A percentile compares a stretch with the other conserved stretches of the same genome.
Conservation (phyloP, 2,797 vertebrate species). For the Naso thynnoides region DNA sequence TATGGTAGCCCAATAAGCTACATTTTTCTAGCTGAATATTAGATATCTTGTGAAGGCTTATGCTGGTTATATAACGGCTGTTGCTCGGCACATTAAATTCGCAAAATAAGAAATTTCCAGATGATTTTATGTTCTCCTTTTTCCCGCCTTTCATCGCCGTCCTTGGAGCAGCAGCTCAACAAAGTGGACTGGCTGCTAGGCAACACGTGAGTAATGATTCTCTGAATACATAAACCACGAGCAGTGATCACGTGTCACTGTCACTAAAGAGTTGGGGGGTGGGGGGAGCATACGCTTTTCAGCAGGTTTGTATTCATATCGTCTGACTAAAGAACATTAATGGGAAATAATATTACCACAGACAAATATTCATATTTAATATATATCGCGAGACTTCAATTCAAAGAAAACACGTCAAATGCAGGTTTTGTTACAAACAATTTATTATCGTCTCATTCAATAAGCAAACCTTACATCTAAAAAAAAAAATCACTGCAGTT, state of each 20-base stretch:
- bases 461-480: constrained; percentile 88
- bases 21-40: neutral
- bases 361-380: too few species aligned
- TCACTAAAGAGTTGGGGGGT: too few species aligned
- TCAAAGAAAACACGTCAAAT: neutral
- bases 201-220: too few species aligned
- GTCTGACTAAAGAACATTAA: neutral
- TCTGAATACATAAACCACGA: too few species aligned
- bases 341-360: neutral
- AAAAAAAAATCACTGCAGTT: constrained; percentile 79
- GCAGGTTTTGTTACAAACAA: constrained; percentile 86
- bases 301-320: neutral
- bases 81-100: neutral
- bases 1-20: neutral
- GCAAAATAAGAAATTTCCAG: neutral
- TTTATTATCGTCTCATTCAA: constrained; percentile 88
- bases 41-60: neutral
- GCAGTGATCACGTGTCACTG: too few species aligned
- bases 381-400: neutral
- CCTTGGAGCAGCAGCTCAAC: constrained; percentile 48
- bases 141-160: neutral
- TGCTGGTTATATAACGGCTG: rapidly evolving
- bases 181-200: constrained; percentile 13
- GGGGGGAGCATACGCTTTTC: too few species aligned
- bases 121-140: neutral